These are phyloP conservation scores for Drosophila pullipes DNA, from an alignment of 2,888 invertebrate species.

Conservation along the genomic window DNA sequence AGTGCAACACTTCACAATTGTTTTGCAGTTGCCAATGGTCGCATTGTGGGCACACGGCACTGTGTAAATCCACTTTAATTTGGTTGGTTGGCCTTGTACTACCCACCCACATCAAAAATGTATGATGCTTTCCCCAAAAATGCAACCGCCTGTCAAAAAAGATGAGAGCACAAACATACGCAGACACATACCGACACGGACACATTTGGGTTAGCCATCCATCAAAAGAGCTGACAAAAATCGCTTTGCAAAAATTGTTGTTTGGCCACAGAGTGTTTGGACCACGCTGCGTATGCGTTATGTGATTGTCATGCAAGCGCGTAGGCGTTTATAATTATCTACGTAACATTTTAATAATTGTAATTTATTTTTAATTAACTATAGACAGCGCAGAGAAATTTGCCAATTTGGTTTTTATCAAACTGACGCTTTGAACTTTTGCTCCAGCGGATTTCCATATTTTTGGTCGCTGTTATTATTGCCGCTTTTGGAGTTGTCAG, in stretches of 20 bases:
- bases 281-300: constrained; percentile 67
- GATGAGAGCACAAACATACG: constrained; percentile 8
- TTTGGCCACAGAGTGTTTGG: constrained; percentile 40
- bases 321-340: constrained; percentile 54
- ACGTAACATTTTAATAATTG: constrained; percentile 67
- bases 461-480: constrained; percentile 14
- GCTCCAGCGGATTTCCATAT: constrained; percentile 18
- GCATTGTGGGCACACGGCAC: neutral
- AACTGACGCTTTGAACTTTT: constrained; percentile 55
- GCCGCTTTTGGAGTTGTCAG: constrained; percentile 16
- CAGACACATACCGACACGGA: constrained; percentile 1
- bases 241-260: constrained; percentile 25
- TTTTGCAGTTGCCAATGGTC: constrained; percentile 25
- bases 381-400: neutral
- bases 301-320: constrained; percentile 7
- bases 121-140: constrained; percentile 68
- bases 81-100: constrained; percentile 48
- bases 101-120: constrained; percentile 67
- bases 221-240: constrained; percentile 59
- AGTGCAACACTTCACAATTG: constrained; percentile 25
- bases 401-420: constrained; percentile 36
- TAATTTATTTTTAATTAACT: constrained; percentile 76
- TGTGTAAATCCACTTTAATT: constrained; percentile 71
- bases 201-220: constrained; percentile 59
- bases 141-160: constrained; percentile 37